Conservation (phyloP, 2,888 invertebrate genomes). For the Diaprepes abbreviatus region DNA sequence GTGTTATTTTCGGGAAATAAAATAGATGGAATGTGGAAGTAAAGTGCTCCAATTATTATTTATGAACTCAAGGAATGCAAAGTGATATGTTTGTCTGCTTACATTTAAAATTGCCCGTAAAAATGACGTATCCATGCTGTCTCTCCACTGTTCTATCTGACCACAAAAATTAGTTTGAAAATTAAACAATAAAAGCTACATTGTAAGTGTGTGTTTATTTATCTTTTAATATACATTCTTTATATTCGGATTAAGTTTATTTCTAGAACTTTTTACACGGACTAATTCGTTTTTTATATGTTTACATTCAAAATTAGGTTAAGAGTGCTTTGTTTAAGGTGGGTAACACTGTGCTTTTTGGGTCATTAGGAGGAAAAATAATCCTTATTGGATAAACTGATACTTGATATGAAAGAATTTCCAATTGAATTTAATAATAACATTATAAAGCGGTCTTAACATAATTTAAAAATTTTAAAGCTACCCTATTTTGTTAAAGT, state of each 20-base stretch:
- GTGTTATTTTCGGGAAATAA: constrained; percentile 39
- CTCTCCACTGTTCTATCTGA: constrained; percentile 8
- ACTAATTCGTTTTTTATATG: constrained; percentile 8
- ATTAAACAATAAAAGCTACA: constrained; percentile 34
- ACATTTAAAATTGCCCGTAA: constrained; percentile 24
- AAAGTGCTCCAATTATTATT: constrained; percentile 45
- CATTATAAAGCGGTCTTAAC: background rate
- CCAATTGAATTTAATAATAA: background rate
- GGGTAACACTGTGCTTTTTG: constrained; percentile 13
- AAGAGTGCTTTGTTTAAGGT: constrained; percentile 37
- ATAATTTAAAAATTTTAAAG: background rate
- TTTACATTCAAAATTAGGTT: constrained; percentile 33
- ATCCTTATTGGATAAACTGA: constrained; percentile 13
- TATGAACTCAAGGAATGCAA: constrained; percentile 27
- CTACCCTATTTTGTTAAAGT: too few species aligned
- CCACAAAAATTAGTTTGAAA: constrained; percentile 29
- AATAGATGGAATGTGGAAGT: constrained; percentile 38
- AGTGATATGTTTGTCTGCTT: constrained; percentile 21
- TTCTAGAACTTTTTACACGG: constrained; percentile 18
- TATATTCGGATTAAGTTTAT: constrained; percentile 24
- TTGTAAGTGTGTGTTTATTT: constrained; percentile 34
- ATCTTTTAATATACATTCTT: constrained; percentile 29
- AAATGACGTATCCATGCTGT: constrained; percentile 20
- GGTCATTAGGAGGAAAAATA: constrained; percentile 19
- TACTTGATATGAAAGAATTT: constrained; percentile 1